Evolutionary conservation across 2,888 invertebrate genomes (phyloP).

Genomic region (Drosophila ustulata): DNA sequence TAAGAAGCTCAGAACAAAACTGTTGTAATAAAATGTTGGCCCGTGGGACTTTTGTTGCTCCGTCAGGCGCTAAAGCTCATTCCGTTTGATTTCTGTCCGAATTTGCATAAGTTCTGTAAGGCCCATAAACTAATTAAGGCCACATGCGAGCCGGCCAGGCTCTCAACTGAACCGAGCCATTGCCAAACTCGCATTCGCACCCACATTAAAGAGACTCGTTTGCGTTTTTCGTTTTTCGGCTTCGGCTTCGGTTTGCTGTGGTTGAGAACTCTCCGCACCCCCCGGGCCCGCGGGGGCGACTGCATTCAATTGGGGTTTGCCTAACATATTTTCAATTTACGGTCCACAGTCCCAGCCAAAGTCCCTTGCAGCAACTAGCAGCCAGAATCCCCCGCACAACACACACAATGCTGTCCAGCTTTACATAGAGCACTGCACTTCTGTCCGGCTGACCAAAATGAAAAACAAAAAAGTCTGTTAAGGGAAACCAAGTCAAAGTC

Average conservation of each 20-base stretch:
- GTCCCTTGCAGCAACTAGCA: slow-evolving; percentile 5
- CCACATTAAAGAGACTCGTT: slow-evolving; percentile 26
- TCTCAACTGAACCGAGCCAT: slow-evolving; percentile 1
- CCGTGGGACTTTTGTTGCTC: slow-evolving; percentile 28
- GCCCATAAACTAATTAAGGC: slow-evolving; percentile 52
- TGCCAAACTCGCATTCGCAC: slow-evolving; percentile 2
- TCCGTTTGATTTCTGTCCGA: slow-evolving; percentile 42
- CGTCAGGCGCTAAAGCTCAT: slow-evolving; percentile 21
- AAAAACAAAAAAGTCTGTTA: slow-evolving; percentile 19
- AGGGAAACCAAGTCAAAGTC: slow-evolving; percentile 17
- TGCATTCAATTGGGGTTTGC: slow-evolving; percentile 47
- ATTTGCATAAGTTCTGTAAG: slow-evolving; percentile 49
- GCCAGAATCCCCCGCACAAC: not conserved
- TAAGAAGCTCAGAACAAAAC: slow-evolving; percentile 36
- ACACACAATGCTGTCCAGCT: slow-evolving; percentile 1
- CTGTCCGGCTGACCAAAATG: slow-evolving; percentile 20
- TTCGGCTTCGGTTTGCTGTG: slow-evolving; percentile 24
- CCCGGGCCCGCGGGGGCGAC: not conserved
- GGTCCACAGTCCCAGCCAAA: slow-evolving; percentile 25
- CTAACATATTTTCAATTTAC: slow-evolving; percentile 64
- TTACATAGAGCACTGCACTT: slow-evolving; percentile 24
- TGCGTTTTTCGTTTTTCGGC: not conserved
- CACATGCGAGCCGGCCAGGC: slow-evolving; percentile 26
- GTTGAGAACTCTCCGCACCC: slow-evolving; percentile 10
- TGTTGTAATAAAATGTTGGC: slow-evolving; percentile 45